These are phyloP conservation scores for Matsumurasca onukii DNA, from an alignment of 1,140 invertebrate species.

Conservation along the genomic window DNA sequence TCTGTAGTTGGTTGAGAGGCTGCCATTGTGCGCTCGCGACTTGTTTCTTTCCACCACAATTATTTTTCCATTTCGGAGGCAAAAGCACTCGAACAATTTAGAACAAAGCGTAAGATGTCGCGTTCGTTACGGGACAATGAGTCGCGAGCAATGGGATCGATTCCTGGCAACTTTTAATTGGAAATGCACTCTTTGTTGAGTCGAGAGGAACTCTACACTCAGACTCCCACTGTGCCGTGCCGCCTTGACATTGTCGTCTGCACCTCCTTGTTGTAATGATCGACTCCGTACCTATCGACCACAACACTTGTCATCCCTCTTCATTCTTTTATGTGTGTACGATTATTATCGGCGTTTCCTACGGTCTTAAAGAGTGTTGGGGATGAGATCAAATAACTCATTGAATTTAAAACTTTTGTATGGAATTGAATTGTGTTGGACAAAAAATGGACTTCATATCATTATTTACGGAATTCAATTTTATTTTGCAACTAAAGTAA, in stretches of 20 bases:
- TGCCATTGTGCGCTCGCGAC: slow-evolving; percentile 5
- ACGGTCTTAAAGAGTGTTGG: too few relatives aligned
- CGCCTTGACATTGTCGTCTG: not conserved
- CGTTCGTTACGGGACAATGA: not conserved
- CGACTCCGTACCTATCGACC: not conserved
- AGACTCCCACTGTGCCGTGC: not conserved
- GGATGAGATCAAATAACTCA: too few relatives aligned
- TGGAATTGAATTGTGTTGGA: too few relatives aligned
- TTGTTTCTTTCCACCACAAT: slow-evolving; percentile 26
- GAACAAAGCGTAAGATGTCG: slow-evolving; percentile 25
- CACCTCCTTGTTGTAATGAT: not conserved
- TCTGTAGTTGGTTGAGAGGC: not conserved
- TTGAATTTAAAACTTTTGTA: too few relatives aligned
- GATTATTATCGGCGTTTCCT: too few relatives aligned
- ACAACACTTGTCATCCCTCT: too few relatives aligned
- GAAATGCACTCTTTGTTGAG: slow-evolving; percentile 17
- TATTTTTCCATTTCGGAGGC: slow-evolving; percentile 20
- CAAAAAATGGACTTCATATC: too few relatives aligned
- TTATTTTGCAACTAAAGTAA: too few relatives aligned
- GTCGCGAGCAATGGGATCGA: not conserved
- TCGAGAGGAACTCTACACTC: not conserved
- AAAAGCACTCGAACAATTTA: slow-evolving; percentile 13
- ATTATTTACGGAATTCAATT: too few relatives aligned
- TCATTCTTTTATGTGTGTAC: too few relatives aligned
- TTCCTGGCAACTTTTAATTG: slow-evolving; percentile 21